Conservation (phyloP, 2,888 invertebrate genomes). For the Scrobipalpa atriplicella region DNA sequence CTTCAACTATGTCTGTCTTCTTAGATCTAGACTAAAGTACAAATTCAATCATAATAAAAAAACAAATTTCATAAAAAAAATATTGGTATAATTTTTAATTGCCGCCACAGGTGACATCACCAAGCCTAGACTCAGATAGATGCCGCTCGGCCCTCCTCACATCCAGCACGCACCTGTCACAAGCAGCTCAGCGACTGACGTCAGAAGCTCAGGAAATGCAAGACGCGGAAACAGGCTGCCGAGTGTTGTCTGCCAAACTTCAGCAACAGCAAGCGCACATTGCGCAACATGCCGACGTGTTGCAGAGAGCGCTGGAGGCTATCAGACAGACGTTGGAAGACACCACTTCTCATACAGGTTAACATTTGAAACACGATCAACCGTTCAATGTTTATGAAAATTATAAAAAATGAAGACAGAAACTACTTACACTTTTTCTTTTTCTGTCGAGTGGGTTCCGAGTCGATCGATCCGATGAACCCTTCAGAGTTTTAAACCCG, state of each 20-base stretch:
- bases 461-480: no score
- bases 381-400: no score
- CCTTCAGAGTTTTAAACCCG: no score
- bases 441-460: no score
- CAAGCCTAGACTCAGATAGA: conserved; percentile 36
- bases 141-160: conserved; percentile 38
- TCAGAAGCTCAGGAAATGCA: conserved; percentile 35
- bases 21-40: no score
- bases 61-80: background rate
- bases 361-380: no score
- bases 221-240: conserved; percentile 17
- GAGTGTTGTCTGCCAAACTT: conserved; percentile 20
- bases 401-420: no score
- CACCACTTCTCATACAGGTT: background rate
- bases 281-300: conserved; percentile 34
- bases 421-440: no score
- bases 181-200: conserved; percentile 34
- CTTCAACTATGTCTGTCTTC: no score
- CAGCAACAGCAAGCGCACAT: conserved; percentile 34
- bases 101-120: conserved; percentile 39
- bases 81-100: background rate
- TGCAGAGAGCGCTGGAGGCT: conserved; percentile 42
- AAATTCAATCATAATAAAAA: no score
- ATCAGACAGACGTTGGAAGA: conserved; percentile 39
- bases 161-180: conserved; percentile 35